Conservation (phyloP, 2,888 invertebrate genomes). For the Apamea monoglypha region DNA sequence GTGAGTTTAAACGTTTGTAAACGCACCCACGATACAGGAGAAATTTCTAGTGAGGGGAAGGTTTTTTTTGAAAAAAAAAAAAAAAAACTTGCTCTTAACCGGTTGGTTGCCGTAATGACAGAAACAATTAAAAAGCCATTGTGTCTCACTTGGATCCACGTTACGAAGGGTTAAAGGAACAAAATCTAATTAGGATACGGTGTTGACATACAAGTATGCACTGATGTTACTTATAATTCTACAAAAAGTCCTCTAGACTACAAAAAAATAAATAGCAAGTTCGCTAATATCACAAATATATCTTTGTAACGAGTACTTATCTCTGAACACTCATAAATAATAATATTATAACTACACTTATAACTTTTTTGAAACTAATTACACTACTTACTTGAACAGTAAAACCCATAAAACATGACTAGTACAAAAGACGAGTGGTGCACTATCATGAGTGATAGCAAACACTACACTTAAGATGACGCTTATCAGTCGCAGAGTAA, state of each 20-base stretch:
- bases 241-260: background rate
- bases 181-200: background rate
- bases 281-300: background rate
- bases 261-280: background rate
- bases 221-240: background rate
- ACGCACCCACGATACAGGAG: too few relatives aligned
- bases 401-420: slow-evolving; percentile 28
- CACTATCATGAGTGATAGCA: slow-evolving; percentile 75
- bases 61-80: too few relatives aligned
- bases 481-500: slow-evolving; percentile 76
- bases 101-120: too few relatives aligned
- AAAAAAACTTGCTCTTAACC: background rate
- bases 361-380: too few relatives aligned
- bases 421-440: slow-evolving; percentile 42
- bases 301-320: too few relatives aligned
- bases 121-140: background rate
- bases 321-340: background rate
- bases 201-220: background rate
- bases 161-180: background rate
- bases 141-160: too few relatives aligned
- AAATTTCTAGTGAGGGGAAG: too few relatives aligned
- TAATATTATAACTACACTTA: background rate
- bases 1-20: too few relatives aligned
- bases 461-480: slow-evolving; percentile 81
- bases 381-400: background rate